Percentiles rank a stretch among this genome's conserved stretches.
Evolutionary conservation across 92 coral and sea anemone genomes (phyloP).

Genomic region (Hydrozoanthus gracilis): DNA sequence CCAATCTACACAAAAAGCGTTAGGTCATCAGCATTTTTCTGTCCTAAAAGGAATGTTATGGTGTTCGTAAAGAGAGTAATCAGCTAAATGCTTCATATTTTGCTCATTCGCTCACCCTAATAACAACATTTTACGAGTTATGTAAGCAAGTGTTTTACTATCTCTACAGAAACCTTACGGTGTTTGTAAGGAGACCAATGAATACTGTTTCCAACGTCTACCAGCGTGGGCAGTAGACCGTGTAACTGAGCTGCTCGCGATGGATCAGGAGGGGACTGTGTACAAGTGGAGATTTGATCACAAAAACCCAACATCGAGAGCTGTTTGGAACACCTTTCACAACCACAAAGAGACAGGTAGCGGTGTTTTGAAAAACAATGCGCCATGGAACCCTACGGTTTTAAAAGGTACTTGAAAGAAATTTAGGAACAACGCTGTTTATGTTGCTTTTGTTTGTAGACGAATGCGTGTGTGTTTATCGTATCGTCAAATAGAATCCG

Average conservation of each 20-base stretch:
- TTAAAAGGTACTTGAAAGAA: constrained; percentile 48
- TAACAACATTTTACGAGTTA: background rate
- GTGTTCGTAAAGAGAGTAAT: too few relatives aligned
- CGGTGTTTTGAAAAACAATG: constrained; percentile 57
- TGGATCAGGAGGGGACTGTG: constrained; percentile 62
- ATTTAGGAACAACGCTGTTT: background rate
- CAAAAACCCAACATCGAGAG: constrained; percentile 69
- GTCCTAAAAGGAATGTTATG: too few relatives aligned
- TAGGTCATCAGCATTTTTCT: too few relatives aligned
- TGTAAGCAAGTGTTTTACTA: background rate
- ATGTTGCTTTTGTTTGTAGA: background rate
- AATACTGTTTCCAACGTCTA: constrained; percentile 77
- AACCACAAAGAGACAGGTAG: constrained; percentile 70
- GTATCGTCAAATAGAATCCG: too few relatives aligned
- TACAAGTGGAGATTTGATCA: constrained; percentile 70
- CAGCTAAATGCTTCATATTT: too few relatives aligned
- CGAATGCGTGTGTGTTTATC: background rate
- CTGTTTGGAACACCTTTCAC: constrained; percentile 82
- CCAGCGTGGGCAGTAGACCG: constrained; percentile 80
- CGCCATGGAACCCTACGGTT: constrained; percentile 70
- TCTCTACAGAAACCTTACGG: constrained; percentile 62
- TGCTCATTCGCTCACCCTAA: too few relatives aligned
- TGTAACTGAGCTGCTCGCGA: constrained; percentile 65
- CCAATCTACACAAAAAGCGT: too few relatives aligned
- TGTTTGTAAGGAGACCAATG: constrained; percentile 62